Base-by-base conservation (phyloP, 2,113 vertebrate species). In the Xyrauchen texanus region DNA sequence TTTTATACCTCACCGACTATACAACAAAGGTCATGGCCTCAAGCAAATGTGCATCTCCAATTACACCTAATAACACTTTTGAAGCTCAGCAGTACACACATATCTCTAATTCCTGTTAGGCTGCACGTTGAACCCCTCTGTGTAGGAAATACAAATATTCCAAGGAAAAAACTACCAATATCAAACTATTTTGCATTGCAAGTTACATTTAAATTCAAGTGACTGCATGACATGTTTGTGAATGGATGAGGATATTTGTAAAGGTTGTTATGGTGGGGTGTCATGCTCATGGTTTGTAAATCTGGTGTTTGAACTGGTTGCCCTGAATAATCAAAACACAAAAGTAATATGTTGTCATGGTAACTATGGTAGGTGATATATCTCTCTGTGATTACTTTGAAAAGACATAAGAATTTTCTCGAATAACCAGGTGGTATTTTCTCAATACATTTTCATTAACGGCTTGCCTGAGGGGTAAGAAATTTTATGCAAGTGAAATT, bases 321-420 rank as follows among this genome's bases (percentile, higher is more conserved):
- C 71, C 76, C 68, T 74, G 65, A 78, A 60, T 13, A 21, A 83
- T 66, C 21, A 66, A 61, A 65, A 70, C 42, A 42, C 61, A 68
- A 77, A 79, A 79, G 77, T 83, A 78, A 79, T 69, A 57, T 21
- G 83, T 81, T 76, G 79, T 80, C 78, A 64, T 85, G 80, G 85
- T 68, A 81, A 83, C 83, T 64, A 61, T 61, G 58, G 76, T 53
- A 80, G 63, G 68, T 79, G 70, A 67, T 78, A 77, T 74, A 79
- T 71, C 44, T 42, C 76, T 58, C 67, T 64, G 34, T 81, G 75
- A 85, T 83, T 79, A 76, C 76, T 71, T 83, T 79, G 81, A 71
- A 61, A 44, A 81, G 55, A 77, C 60, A 75, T 13, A 62, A 62
- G 64, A 69, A 61, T 67, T 79, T 34, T 34, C 21, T 34, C 21